Evolutionary conservation across 2,113 vertebrate genomes (phyloP), one percentile per base, ranked within the genome.

Genomic region (Takifugu bimaculatus): DNA sequence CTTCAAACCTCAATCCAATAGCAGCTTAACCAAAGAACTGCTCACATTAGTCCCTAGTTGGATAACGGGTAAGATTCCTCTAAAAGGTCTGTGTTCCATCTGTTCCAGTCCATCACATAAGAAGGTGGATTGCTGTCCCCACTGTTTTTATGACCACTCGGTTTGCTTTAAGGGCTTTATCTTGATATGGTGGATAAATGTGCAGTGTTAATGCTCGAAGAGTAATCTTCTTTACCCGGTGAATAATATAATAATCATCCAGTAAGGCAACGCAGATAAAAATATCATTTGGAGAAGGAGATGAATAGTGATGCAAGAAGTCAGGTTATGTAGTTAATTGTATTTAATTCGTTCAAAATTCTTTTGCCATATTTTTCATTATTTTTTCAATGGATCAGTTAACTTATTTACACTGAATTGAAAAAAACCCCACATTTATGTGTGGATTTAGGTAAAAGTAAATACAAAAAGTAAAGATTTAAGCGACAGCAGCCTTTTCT

Each of bases 141-240:
- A 39, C 35, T 65, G 48, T 60, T 57, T 76, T 70, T 66, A 78
- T 60, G 57, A 74, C 51, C 54, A 48, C 63, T 29, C 53, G 52
- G 20, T 77, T 62, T 71, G 29, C 64, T 70, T 51, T 47, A 48
- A 64, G 61, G 66, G 58, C 54, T 82, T 85, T 61, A 73, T 69
- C 57, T 57, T 71, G 26, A 52, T 66, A 32, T 43, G 20, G 28
- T 69, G 48, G 59, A 50, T 70, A 50, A 50, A 66, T 60, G 47
- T 50, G 50, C 50, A 48, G 13, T 57, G 26, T 51, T 63, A 64
- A 75, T 70, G 65, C 54, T 32, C 39, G 6, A 52, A 63, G 43
- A 27, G 63, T 72, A 65, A 75, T 65, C 70, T 62, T 64, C 63
- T 55, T 57, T 74, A 65, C 60, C 63, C 39, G 28, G 51, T 35